Conservation (phyloP, 2,888 invertebrate genomes). For the Campaea margaritaria region DNA sequence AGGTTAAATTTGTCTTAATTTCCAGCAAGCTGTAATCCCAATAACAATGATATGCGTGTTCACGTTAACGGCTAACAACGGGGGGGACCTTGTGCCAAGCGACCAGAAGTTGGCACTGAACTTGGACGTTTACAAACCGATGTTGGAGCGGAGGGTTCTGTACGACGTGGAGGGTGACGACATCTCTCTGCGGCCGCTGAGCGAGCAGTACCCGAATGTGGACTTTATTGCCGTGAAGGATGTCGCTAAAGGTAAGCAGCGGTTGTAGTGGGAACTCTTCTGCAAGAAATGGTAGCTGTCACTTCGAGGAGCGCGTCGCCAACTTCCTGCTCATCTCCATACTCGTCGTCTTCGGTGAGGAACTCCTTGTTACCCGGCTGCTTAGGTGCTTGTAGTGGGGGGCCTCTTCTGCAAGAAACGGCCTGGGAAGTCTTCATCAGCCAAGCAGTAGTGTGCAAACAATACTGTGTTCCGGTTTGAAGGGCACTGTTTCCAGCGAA, state of each 20-base stretch:
- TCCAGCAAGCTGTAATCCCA: conserved; percentile 66
- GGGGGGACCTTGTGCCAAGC: accelerated
- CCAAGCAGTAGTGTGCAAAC: too few relatives aligned
- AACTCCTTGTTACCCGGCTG: too few relatives aligned
- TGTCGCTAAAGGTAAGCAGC: conserved; percentile 51
- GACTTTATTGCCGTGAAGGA: conserved; percentile 41
- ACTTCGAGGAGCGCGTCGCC: conserved; percentile 51
- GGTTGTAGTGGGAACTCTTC: too few relatives aligned
- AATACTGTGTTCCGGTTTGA: too few relatives aligned
- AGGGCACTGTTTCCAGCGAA: too few relatives aligned
- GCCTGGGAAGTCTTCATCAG: too few relatives aligned
- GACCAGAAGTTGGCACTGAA: conserved; percentile 39
- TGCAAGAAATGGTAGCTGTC: too few relatives aligned
- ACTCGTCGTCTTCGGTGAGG: conserved; percentile 63
- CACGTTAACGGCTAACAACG: conserved; percentile 43
- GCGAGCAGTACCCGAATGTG: conserved; percentile 41
- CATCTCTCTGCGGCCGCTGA: conserved; percentile 25
- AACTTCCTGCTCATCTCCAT: conserved; percentile 46
- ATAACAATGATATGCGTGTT: conserved; percentile 46
- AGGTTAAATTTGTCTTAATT: conserved; percentile 19
- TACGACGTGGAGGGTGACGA: conserved; percentile 35
- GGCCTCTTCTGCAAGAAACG: too few relatives aligned
- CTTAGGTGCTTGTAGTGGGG: too few relatives aligned
- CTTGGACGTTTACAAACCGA: conserved; percentile 52
- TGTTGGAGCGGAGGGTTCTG: conserved; percentile 48